Base-by-base conservation (phyloP, 2,888 invertebrate genomes). In the Oxyteleia sp. region DNA sequence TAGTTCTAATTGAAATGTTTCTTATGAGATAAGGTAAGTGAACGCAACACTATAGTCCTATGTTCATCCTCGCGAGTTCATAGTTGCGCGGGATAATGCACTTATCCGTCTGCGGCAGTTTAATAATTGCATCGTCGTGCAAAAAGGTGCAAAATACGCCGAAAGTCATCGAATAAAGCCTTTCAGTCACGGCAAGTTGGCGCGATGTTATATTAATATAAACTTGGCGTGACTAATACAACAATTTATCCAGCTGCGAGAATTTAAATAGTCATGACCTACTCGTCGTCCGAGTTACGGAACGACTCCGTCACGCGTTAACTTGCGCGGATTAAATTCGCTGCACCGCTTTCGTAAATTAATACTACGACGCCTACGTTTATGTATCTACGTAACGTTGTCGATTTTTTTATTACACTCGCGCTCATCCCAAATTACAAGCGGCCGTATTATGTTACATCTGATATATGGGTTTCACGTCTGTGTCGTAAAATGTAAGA, bases 201-300 rank as follows among this genome's bases (percentile, higher is more conserved):
- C 68, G 64, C 71, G 64, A 57, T 86, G 81, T 74, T 82, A 86
- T 90, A 90, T 91, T 91, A 90, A 91, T 91, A 89, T 87, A 91
- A 92, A 91, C 89, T 91, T 87, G 89, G 89, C 89, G 89, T 91
- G 92, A 92, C 92, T 90, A 89, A 92, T 90, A 89, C 89, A 91
- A 91, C 90, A 90, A 92, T 91, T 92, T 90, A 89, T 90, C 88
- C 88, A 84, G 88, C 86, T 86, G 79, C 87, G 87, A 87, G 88
- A 88, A 88, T 91, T 92, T 92, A 92, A 93, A 91, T 90, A 92
- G 90, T 92, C 91, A 91, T 89, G 91, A 92, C 90, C 91, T 89
- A 89, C 86, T 89, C 87, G 87, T 87, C 86, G 87, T 75, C 86
- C 80, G 88, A 88, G 86, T 89, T 89, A 90, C 88, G 88, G 86